A percentile compares a stretch with the other conserved stretches of the same genome.
Conservation (phyloP, 1,140 invertebrate genomes). For the Heliothis subflexa region DNA sequence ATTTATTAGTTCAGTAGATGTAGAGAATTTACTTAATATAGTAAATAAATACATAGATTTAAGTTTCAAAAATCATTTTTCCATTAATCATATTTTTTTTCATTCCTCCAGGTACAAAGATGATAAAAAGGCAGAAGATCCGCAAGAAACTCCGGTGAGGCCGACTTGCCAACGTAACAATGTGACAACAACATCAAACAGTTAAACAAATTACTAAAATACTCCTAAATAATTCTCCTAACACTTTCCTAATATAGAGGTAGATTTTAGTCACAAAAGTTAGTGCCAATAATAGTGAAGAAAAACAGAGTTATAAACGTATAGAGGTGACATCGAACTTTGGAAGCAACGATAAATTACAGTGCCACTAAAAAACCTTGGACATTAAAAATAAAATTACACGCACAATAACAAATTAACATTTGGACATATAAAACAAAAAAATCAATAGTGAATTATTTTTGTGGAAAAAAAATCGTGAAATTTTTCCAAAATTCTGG, state of each 20-base stretch:
- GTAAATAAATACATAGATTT: no score
- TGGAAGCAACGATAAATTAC: slow-evolving; percentile 53
- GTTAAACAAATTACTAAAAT: slow-evolving; percentile 63
- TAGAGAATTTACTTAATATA: no score
- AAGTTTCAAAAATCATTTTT: background rate
- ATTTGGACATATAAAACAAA: slow-evolving; percentile 41
- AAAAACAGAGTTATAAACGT: slow-evolving; percentile 47
- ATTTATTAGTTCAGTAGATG: no score
- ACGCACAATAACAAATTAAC: slow-evolving; percentile 46
- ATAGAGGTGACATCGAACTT: slow-evolving; percentile 55
- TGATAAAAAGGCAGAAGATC: slow-evolving; percentile 70
- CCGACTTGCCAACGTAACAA: slow-evolving; percentile 51
- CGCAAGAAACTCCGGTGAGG: slow-evolving; percentile 71
- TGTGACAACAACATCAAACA: slow-evolving; percentile 69
- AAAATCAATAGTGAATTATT: background rate
- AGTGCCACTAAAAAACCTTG: slow-evolving; percentile 54
- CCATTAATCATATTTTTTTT: slow-evolving; percentile 10
- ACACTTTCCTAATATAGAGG: slow-evolving; percentile 24
- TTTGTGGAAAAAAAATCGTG: background rate
- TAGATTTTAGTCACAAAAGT: slow-evolving; percentile 55
- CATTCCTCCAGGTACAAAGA: slow-evolving; percentile 64
- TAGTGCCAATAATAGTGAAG: slow-evolving; percentile 68
- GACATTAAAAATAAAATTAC: slow-evolving; percentile 7
- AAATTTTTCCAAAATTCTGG: background rate
- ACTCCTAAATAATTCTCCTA: slow-evolving; percentile 70